phyloP scores from a whole-genome alignment of 2,797 vertebrate genomes.

The Epinephelus awoara region DNA sequence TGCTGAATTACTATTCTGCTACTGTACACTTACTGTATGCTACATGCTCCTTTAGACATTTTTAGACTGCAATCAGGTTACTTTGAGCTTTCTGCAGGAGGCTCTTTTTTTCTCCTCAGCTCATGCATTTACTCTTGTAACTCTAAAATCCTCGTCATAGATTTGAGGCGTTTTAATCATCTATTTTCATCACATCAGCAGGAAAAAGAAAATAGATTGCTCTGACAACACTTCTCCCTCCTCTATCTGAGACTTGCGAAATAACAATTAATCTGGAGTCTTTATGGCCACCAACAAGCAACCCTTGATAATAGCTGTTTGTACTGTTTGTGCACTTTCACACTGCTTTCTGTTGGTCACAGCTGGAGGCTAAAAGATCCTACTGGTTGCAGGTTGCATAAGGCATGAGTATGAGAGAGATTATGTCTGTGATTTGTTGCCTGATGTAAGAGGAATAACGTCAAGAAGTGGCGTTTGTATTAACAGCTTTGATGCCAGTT shows the following conservation, averaged over 20 bases:
- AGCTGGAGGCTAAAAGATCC: slow-evolving; percentile 81
- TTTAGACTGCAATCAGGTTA: slow-evolving; percentile 67
- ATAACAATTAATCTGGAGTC: slow-evolving; percentile 79
- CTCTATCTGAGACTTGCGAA: slow-evolving; percentile 63
- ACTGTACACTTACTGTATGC: slow-evolving; percentile 58
- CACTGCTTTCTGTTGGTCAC: slow-evolving; percentile 75
- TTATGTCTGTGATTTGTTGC: slow-evolving; percentile 50
- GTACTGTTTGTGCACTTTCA: slow-evolving; percentile 75
- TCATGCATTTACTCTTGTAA: slow-evolving; percentile 28
- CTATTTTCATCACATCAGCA: slow-evolving; percentile 82
- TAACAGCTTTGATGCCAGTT: slow-evolving; percentile 31
- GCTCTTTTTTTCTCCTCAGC: slow-evolving; percentile 22
- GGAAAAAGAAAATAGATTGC: slow-evolving; percentile 68
- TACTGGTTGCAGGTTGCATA: slow-evolving; percentile 59
- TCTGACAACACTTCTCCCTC: slow-evolving; percentile 35
- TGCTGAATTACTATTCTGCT: slow-evolving; percentile 66
- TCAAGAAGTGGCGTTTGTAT: slow-evolving; percentile 29
- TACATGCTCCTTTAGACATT: slow-evolving; percentile 44
- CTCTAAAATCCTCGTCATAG: slow-evolving; percentile 31
- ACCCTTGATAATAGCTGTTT: slow-evolving; percentile 80
- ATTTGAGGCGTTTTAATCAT: slow-evolving; percentile 37
- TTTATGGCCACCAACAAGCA: slow-evolving; percentile 71
- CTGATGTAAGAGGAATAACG: slow-evolving; percentile 46
- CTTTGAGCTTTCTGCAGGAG: slow-evolving; percentile 22
- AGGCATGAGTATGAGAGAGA: slow-evolving; percentile 44